These are phyloP conservation scores for Artemia sinica DNA, from an alignment of 2,888 invertebrate genomes.

Conservation along the genomic window DNA sequence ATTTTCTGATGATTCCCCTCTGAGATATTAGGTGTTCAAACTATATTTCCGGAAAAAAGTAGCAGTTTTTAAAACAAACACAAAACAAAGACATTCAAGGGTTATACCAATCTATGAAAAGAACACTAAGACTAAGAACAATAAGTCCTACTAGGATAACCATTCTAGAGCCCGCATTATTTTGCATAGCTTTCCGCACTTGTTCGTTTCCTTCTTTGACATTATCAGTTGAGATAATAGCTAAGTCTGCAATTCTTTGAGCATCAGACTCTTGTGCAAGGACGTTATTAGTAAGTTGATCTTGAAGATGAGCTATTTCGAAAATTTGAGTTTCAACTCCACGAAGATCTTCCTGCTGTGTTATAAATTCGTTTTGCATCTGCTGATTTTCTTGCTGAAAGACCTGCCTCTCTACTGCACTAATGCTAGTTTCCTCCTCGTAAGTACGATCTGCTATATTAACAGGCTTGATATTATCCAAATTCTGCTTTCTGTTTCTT, in stretches of 20 bases:
- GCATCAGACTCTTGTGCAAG: constrained; percentile 84
- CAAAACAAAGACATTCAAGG: constrained; percentile 37
- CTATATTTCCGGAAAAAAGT: too few species aligned
- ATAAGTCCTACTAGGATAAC: constrained; percentile 73
- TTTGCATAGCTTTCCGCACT: constrained; percentile 86
- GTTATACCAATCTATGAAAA: constrained; percentile 98
- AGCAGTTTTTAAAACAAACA: too few species aligned
- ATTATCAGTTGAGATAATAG: constrained; percentile 82
- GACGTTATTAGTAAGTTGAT: constrained; percentile 86
- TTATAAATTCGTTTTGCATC: constrained; percentile 68
- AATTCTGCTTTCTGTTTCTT: constrained; percentile 5
- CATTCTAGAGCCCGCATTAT: constrained; percentile 83
- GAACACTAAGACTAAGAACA: constrained; percentile 82
- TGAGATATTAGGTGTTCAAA: too few species aligned
- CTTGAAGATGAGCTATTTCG: constrained; percentile 84
- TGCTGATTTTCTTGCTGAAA: constrained; percentile 80
- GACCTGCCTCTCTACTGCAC: constrained; percentile 75
- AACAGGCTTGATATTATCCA: background rate
- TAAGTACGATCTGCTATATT: background rate
- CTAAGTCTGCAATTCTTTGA: constrained; percentile 68
- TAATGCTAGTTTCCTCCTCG: constrained; percentile 46
- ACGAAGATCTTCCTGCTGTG: constrained; percentile 71
- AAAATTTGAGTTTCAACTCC: constrained; percentile 81
- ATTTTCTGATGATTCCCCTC: too few species aligned
- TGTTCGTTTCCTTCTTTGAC: constrained; percentile 92